Percentiles rank a stretch among this genome's conserved stretches.
Evolutionary conservation across 2,797 vertebrate species (phyloP).

Genomic region (Spizella passerina): DNA sequence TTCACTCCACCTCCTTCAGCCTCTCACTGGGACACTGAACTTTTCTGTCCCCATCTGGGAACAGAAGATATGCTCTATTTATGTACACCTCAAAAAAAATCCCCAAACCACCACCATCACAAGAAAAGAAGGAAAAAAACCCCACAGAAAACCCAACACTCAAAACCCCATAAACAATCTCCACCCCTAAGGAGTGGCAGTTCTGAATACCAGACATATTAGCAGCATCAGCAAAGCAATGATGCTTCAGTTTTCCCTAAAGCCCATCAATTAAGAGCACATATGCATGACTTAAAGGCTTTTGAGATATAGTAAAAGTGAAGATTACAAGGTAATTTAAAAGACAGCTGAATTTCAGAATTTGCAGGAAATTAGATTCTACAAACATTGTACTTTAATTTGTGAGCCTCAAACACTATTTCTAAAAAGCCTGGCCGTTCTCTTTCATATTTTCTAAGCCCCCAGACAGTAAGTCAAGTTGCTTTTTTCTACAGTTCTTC

Average conservation of each 20-base stretch:
- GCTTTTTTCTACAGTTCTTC: not conserved
- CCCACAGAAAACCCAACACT: not conserved
- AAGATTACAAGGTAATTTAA: not conserved
- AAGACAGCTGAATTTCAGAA: not conserved
- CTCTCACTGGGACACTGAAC: not conserved
- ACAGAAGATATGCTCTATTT: not conserved
- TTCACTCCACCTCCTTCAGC: not conserved
- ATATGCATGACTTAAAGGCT: not conserved
- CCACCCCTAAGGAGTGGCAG: not conserved
- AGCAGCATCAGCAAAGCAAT: not conserved
- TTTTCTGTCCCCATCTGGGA: not conserved
- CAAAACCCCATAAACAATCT: not conserved
- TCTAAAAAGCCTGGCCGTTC: not conserved
- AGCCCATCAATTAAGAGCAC: not conserved
- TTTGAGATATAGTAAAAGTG: not conserved
- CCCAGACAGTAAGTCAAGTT: not conserved
- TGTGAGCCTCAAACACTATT: not conserved
- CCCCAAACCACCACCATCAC: accelerated
- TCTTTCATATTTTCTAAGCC: not conserved
- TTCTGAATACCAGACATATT: not conserved
- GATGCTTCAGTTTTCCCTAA: not conserved
- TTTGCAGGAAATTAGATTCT: not conserved
- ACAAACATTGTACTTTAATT: not conserved
- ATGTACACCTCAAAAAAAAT: not conserved
- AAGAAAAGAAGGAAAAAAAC: not conserved